A percentile compares a stretch with the other conserved stretches of the same genome.
Evolutionary conservation across 2,797 vertebrate species (phyloP).

Genomic region (Aulostomus chinensis): DNA sequence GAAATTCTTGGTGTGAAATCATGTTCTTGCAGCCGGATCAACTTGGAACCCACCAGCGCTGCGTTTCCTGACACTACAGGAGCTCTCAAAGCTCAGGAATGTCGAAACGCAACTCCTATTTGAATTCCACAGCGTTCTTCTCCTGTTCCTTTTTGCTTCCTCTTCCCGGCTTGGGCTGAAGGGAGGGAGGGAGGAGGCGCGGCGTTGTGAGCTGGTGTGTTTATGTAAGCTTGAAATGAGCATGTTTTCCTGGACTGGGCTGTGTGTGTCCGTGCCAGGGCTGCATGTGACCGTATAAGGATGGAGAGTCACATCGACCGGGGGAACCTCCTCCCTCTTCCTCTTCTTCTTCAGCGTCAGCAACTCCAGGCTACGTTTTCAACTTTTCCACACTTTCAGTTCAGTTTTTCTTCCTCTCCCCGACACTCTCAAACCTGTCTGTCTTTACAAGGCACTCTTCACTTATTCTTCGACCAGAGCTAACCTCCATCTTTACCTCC

Average conservation of each 20-base stretch:
- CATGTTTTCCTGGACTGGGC: constrained; percentile 64
- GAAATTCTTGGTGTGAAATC: neutral
- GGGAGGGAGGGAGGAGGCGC: constrained; percentile 25
- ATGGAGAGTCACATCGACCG: constrained; percentile 59
- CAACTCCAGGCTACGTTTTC: constrained; percentile 17
- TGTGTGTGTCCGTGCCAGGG: constrained; percentile 54
- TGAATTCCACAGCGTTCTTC: constrained; percentile 71
- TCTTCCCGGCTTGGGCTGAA: constrained; percentile 32
- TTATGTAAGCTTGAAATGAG: constrained; percentile 78
- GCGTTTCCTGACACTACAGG: constrained; percentile 35
- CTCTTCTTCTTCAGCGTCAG: constrained; percentile 35
- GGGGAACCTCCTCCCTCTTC: constrained; percentile 10
- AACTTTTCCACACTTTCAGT: constrained; percentile 12
- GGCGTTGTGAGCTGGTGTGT: constrained; percentile 58
- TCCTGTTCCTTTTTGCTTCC: constrained; percentile 46
- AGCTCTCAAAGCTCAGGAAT: constrained; percentile 68
- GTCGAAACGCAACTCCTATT: constrained; percentile 52
- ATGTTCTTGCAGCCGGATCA: constrained; percentile 14
- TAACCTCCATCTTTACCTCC: too few relatives aligned
- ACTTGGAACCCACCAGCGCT: constrained; percentile 5
- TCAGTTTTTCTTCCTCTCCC: neutral
- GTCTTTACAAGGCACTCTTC: neutral
- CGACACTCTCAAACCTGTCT: neutral
- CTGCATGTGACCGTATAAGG: constrained; percentile 82
- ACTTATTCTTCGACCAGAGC: too few relatives aligned